Evolutionary conservation across 1,140 invertebrate genomes (phyloP).

Genomic region (Drosophila melanica): DNA sequence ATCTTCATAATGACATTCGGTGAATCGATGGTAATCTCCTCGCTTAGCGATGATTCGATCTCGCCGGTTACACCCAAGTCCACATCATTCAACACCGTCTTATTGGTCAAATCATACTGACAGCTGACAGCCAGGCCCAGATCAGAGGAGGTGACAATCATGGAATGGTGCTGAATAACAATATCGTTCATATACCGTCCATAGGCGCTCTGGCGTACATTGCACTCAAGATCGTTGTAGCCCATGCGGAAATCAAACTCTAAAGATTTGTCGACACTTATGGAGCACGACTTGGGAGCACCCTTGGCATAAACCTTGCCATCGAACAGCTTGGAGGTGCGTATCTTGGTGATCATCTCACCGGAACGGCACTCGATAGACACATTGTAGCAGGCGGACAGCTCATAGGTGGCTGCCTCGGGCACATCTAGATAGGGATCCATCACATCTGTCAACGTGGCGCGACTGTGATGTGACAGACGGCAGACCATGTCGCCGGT

Average conservation of each 20-base stretch:
- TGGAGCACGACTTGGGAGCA: slow-evolving; percentile 95
- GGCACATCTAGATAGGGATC: slow-evolving; percentile 95
- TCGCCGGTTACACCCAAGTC: slow-evolving; percentile 94
- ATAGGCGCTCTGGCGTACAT: slow-evolving; percentile 93
- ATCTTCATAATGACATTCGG: slow-evolving; percentile 97
- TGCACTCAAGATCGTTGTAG: slow-evolving; percentile 95
- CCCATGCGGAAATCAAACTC: slow-evolving; percentile 95
- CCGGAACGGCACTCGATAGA: slow-evolving; percentile 95
- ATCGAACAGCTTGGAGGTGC: slow-evolving; percentile 96
- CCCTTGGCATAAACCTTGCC: slow-evolving; percentile 97
- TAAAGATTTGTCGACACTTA: slow-evolving; percentile 92
- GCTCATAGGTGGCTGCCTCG: slow-evolving; percentile 94
- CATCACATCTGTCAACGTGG: slow-evolving; percentile 94
- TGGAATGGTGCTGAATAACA: slow-evolving; percentile 97
- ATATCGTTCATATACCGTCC: slow-evolving; percentile 94
- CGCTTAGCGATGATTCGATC: slow-evolving; percentile 90
- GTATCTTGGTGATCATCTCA: slow-evolving; percentile 96
- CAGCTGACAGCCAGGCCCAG: slow-evolving; percentile 96
- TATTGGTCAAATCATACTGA: slow-evolving; percentile 96
- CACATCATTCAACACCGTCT: slow-evolving; percentile 95
- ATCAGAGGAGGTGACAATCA: slow-evolving; percentile 96
- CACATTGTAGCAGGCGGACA: slow-evolving; percentile 97
- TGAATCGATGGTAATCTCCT: slow-evolving; percentile 94
- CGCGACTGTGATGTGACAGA: slow-evolving; percentile 94
- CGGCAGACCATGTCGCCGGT: slow-evolving; percentile 96